Base-by-base conservation (phyloP, 2,888 invertebrate species). In the Nomada hirtipes region DNA sequence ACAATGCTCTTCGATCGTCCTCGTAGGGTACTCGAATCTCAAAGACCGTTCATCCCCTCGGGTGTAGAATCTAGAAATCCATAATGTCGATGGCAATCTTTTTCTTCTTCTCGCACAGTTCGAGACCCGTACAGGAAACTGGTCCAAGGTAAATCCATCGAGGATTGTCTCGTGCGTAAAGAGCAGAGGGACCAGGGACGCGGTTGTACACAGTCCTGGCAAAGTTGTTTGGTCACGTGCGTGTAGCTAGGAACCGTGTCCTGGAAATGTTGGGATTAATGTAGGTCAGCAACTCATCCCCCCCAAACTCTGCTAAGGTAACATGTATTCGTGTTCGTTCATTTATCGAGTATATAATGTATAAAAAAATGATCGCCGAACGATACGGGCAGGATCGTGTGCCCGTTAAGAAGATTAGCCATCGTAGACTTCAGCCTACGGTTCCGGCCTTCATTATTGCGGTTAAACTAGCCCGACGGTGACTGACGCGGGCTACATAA, bases 81-180 rank as follows among this genome's bases (percentile, higher is more conserved):
- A 50, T 20, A 20, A 20, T 42, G 26, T 23, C 20, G 42, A 20
- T 26, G 26, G 29, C 77, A 63, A 60, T 65, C 75, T 76, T 44
- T 52, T 29, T 29, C 79, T 73, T 78, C 59, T 63, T 72, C 63
- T 36, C 69, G 65, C 69, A 59, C 60, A 64, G 36, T 52, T 23
- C 52, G 53, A 71, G 63, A 63, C 79, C 64, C 73, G 76, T 64
- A 69, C 76, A 69, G 50, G 80, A 79, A 87, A 86, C 75, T 85
- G 74, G 82, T 82, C 70, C 81, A 71, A 81, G 85, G 86, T 84
- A 82, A 88, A 81, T 85, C 85, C 79, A 57, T 60, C 26, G 86
- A 67, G 82, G 78, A 86, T 81, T 71, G 64, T 59, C 72, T 65
- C 72, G 63, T 60, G 70, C 79, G 77, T 78, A 72, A 44, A 15